These are phyloP conservation scores for Hypanus sabinus DNA, from an alignment of 2,113 vertebrate species.

Conservation along the genomic window DNA sequence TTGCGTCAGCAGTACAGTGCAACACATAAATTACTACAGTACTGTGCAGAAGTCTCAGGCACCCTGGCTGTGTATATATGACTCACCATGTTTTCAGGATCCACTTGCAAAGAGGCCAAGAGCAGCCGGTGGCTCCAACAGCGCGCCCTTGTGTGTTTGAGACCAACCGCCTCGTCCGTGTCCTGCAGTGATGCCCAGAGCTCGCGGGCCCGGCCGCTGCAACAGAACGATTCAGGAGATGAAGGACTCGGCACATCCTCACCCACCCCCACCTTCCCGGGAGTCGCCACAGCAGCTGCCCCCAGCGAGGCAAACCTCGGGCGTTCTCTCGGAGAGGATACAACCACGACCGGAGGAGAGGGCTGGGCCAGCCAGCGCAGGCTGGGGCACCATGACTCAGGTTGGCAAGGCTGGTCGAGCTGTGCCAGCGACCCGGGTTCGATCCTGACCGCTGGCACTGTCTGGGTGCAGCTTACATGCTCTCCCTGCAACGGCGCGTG, in stretches of 20 bases:
- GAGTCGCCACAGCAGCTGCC: neutral
- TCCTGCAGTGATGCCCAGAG: neutral
- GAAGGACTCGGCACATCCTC: neutral
- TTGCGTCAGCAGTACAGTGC: too few species aligned
- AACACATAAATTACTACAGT: too few species aligned
- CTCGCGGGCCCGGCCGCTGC: neutral
- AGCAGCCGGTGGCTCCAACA: neutral
- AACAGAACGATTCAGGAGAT: neutral
- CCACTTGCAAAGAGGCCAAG: neutral
- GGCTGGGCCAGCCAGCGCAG: too few species aligned
- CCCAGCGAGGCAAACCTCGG: too few species aligned
- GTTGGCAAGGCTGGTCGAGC: too few species aligned
- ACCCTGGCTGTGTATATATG: too few species aligned
- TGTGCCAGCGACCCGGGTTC: too few species aligned
- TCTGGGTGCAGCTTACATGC: too few species aligned
- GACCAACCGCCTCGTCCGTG: neutral
- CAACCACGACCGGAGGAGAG: neutral
- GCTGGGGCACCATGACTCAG: too few species aligned
- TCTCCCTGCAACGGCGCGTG: too few species aligned
- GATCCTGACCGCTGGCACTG: too few species aligned
- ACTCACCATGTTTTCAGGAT: neutral
- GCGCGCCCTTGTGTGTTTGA: neutral
- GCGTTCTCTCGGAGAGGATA: neutral
- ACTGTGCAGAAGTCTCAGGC: too few species aligned
- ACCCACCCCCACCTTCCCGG: neutral